A percentile compares a stretch with the other conserved stretches of the same genome.
Conservation (phyloP, 1,140 invertebrate species). For the Pygmarrhopalites habei region DNA sequence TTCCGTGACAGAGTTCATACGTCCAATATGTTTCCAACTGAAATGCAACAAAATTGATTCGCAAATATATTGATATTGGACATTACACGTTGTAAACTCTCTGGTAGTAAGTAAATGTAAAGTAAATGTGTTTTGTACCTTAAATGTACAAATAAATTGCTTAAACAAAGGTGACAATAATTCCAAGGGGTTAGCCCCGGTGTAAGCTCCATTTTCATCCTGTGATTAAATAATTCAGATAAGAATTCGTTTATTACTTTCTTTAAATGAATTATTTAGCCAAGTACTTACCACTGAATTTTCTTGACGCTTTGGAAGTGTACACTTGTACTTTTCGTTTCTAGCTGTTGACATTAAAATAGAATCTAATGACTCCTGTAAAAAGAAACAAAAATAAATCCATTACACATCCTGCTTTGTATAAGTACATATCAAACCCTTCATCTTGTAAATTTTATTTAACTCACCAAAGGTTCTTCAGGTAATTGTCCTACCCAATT, state of each 20-base stretch:
- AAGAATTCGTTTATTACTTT: too few relatives aligned
- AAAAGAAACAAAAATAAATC: neutral
- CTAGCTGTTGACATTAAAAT: slow-evolving; percentile 47
- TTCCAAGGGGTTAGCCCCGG: slow-evolving; percentile 65
- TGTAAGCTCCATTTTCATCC: slow-evolving; percentile 43
- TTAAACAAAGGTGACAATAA: slow-evolving; percentile 67
- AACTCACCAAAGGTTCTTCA: slow-evolving; percentile 47
- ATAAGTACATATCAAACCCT: neutral
- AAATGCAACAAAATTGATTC: slow-evolving; percentile 15
- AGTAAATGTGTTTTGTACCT: slow-evolving; percentile 48
- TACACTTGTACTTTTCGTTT: slow-evolving; percentile 56
- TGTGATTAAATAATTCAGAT: too few relatives aligned
- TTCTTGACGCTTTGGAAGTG: slow-evolving; percentile 49
- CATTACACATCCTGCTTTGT: neutral
- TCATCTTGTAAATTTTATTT: too few relatives aligned
- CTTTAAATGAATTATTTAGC: too few relatives aligned
- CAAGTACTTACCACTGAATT: slow-evolving; percentile 16
- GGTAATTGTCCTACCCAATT: slow-evolving; percentile 63
- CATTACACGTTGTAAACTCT: too few relatives aligned
- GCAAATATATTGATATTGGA: too few relatives aligned
- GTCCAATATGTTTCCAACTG: slow-evolving; percentile 92
- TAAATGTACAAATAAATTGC: slow-evolving; percentile 68
- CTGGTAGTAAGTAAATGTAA: slow-evolving; percentile 2
- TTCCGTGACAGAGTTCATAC: slow-evolving; percentile 92
- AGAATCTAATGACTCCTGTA: slow-evolving; percentile 40